These are phyloP conservation scores for Streptopelia turtur DNA, from an alignment of 2,797 vertebrate genomes.

Conservation along the genomic window DNA sequence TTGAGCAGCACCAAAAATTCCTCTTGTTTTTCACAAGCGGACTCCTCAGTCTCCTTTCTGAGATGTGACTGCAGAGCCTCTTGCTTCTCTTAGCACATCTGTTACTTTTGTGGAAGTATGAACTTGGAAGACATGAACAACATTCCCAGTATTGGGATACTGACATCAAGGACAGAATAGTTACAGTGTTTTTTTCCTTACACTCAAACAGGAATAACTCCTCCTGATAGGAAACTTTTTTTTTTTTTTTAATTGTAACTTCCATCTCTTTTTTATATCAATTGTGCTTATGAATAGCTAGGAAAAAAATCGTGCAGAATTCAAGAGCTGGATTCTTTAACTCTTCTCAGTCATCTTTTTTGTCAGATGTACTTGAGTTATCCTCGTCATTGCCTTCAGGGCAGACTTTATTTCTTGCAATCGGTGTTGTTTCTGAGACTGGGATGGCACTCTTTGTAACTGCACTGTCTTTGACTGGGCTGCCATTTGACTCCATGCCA, in stretches of 20 bases:
- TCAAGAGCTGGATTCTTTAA: background rate
- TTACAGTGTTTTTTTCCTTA: background rate
- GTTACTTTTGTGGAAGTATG: background rate
- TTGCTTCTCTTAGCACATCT: background rate
- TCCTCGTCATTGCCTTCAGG: slow-evolving; percentile 77
- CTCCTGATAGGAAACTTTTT: background rate
- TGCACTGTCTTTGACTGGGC: slow-evolving; percentile 17
- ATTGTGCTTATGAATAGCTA: background rate
- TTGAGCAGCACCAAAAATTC: slow-evolving; percentile 4
- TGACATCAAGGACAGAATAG: background rate
- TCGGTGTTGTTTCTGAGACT: slow-evolving; percentile 20
- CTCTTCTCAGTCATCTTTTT: slow-evolving; percentile 90
- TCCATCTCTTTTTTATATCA: background rate
- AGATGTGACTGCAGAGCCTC: background rate
- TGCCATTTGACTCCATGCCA: background rate
- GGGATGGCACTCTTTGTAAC: slow-evolving; percentile 34
- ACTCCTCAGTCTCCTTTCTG: background rate
- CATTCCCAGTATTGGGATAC: background rate
- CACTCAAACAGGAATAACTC: background rate
- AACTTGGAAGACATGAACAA: background rate
- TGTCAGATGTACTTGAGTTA: slow-evolving; percentile 83
- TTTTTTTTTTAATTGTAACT: background rate
- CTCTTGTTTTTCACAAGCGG: background rate
- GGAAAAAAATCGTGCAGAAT: background rate
- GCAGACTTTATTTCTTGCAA: slow-evolving; percentile 48